These are phyloP conservation scores for Xestia xanthographa DNA, from an alignment of 2,888 invertebrate species.

Conservation along the genomic window DNA sequence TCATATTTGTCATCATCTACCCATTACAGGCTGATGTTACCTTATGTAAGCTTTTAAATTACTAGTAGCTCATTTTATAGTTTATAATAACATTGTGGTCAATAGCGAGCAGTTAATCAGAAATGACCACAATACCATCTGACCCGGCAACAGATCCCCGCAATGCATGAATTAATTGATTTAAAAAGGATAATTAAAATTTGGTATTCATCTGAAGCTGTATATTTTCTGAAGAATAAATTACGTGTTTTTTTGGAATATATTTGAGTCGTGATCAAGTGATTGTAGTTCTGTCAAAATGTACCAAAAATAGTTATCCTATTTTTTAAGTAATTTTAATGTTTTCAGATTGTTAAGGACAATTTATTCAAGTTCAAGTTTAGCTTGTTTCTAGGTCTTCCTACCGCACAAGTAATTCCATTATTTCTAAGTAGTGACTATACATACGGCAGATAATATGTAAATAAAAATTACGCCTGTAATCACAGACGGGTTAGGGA, in stretches of 20 bases:
- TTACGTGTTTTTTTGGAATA: not conserved
- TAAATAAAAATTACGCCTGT: too few relatives aligned
- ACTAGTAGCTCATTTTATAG: not conserved
- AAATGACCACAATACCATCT: conserved; percentile 10
- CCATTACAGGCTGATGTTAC: not conserved
- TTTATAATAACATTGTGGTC: conserved; percentile 19
- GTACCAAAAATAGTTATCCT: not conserved
- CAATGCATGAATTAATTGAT: not conserved
- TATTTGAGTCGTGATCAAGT: not conserved
- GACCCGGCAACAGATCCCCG: not conserved
- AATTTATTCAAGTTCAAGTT: too few relatives aligned
- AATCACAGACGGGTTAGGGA: too few relatives aligned
- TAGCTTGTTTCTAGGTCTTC: too few relatives aligned
- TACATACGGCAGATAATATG: too few relatives aligned
- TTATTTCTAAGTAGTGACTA: too few relatives aligned
- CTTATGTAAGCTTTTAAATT: not conserved
- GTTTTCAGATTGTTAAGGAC: not conserved
- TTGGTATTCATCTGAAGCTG: not conserved
- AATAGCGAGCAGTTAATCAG: conserved; percentile 6
- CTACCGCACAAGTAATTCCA: too few relatives aligned
- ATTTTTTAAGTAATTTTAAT: not conserved
- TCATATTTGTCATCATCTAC: too few relatives aligned
- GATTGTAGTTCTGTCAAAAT: not conserved
- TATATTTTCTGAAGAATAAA: not conserved
- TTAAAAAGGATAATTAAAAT: not conserved